Base-by-base conservation (phyloP, 2,888 invertebrate species). In the Rhabditoides inermis region DNA sequence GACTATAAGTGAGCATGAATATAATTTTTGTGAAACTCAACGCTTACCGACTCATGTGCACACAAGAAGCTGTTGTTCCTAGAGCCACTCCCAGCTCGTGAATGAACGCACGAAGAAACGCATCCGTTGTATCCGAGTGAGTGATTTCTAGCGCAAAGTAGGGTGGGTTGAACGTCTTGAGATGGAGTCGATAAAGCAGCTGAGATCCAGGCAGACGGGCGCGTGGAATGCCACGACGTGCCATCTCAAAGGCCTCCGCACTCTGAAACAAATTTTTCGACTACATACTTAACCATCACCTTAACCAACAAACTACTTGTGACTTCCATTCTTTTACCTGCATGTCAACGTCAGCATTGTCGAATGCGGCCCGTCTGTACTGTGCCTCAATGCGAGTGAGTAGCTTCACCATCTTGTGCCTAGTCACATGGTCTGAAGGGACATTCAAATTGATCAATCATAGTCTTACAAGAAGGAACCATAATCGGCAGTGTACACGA, bases 221-320 rank as follows among this genome's bases (percentile, higher is more conserved):
- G 53, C 90, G 81, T 3, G 92, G 82, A 0, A 85, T 81, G 0
- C 95, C 94, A 77, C 85, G 80, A 0, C 84, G 81, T 6, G 91
- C 91, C 53, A 94, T 73, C 53, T 94, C 88, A 78, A 88, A 95
- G 10, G 90, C 90, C 40, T 85, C 84, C 78, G 94, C 88, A 37
- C 88, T 88, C 69, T 67, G 44, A 32, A 32, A 32, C 32, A 10
- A 32, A 39, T n/a, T n/a, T 1, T 39, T 1, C 7, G 22, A 39
- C 10, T n/a, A 39, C 18, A 39, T 10, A 22, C 3, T 15, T 20
- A 35, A 46, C 20, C 7, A 36, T 23, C 20, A 35, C 32, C 4
- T 30, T 6, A 44, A 27, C 12, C 22, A 15, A 26, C 7, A 12
- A 40, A n/a, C 18, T 22, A 40, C 30, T 49, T 27, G 25, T 20